A percentile compares a stretch with the other conserved stretches of the same genome.
Evolutionary conservation across 2,113 vertebrate genomes (phyloP).

Genomic region (Rallus limicola): DNA sequence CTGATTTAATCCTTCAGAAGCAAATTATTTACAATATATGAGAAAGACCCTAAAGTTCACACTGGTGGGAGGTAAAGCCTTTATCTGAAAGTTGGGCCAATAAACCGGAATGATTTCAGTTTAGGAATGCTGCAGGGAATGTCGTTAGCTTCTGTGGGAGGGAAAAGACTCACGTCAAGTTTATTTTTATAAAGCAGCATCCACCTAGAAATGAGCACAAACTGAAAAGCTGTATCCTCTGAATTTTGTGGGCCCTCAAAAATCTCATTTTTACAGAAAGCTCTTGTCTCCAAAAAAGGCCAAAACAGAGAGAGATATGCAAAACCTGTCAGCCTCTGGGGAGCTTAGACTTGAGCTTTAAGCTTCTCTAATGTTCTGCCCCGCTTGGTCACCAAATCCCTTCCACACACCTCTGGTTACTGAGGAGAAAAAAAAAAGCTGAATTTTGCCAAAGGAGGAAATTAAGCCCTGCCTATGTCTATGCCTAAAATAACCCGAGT

Average conservation of each 20-base stretch:
- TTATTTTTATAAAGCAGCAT: conserved; percentile 53
- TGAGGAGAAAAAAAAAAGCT: neutral
- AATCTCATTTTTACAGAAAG: neutral
- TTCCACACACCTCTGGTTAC: neutral
- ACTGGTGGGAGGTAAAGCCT: neutral
- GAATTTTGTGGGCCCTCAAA: neutral
- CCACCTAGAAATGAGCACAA: conserved; percentile 34
- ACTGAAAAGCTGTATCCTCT: neutral
- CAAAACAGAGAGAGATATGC: neutral
- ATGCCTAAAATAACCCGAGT: neutral
- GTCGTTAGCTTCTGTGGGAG: conserved; percentile 23
- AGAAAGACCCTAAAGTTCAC: neutral
- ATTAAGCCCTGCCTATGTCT: neutral
- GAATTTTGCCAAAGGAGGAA: neutral
- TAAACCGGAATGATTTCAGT: neutral
- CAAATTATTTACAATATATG: neutral
- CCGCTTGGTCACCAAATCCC: neutral
- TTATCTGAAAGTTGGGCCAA: neutral
- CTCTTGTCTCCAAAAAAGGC: neutral
- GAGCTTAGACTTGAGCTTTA: neutral
- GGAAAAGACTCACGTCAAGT: conserved; percentile 12
- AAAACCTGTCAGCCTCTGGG: neutral
- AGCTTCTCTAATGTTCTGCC: neutral
- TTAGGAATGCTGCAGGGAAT: conserved; percentile 13
- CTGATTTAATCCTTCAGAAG: neutral